A percentile compares a stretch with the other conserved stretches of the same genome.
These are phyloP conservation scores for Periplaneta americana DNA, from an alignment of 1,140 invertebrate species.

Conservation along the genomic window DNA sequence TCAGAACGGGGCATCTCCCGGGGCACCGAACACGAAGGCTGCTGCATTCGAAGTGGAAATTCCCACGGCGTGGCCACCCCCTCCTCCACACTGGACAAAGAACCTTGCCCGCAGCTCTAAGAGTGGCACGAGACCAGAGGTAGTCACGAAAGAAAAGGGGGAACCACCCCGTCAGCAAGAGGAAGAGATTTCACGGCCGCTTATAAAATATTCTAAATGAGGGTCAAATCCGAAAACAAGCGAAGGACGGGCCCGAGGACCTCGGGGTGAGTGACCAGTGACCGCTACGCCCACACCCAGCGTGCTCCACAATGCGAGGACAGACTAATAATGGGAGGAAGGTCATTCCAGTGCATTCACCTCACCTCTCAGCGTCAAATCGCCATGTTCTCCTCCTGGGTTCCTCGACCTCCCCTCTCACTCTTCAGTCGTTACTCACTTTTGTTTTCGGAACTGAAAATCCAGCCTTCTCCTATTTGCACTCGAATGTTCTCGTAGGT, in stretches of 20 bases:
- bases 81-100: no score
- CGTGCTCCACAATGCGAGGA: conserved; percentile 24
- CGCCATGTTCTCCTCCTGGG: conserved; percentile 12
- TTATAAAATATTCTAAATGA: neutral
- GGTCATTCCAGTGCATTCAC: conserved; percentile 32
- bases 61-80: no score
- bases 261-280: conserved; percentile 27
- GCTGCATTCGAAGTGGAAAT: no score
- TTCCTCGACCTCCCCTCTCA: conserved; percentile 37
- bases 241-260: neutral
- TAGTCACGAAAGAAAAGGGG: neutral
- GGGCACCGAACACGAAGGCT: no score
- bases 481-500: conserved; percentile 30
- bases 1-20: no score
- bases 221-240: neutral
- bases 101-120: neutral
- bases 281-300: conserved; percentile 44
- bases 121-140: neutral
- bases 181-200: neutral
- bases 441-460: conserved; percentile 31
- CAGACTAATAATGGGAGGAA: conserved; percentile 2
- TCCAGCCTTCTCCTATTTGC: conserved; percentile 38
- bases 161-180: neutral
- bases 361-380: conserved; percentile 38
- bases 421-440: conserved; percentile 35